phyloP scores from a whole-genome alignment of 2,113 vertebrate species.

The Paramormyrops kingsleyae region DNA sequence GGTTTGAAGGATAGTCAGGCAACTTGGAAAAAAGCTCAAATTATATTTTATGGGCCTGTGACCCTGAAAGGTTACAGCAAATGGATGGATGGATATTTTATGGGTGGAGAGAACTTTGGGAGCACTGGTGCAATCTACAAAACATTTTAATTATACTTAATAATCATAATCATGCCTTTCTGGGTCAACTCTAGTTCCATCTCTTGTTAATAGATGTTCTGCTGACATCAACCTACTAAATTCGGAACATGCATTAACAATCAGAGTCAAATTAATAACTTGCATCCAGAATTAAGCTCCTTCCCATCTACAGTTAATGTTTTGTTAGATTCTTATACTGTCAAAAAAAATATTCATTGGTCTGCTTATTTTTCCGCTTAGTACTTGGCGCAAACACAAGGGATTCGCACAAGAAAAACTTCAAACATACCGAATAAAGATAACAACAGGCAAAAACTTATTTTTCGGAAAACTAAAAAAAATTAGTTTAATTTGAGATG shows the following conservation, averaged over 20 bases:
- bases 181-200: background rate
- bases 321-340: constrained; percentile 14
- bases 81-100: background rate
- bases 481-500: constrained; percentile 47
- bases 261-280: background rate
- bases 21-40: background rate
- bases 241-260: background rate
- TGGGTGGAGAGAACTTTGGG: background rate
- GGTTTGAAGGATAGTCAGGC: background rate
- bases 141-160: background rate
- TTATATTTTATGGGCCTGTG: background rate
- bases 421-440: constrained; percentile 41
- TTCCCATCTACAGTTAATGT: background rate
- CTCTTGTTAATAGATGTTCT: background rate
- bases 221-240: background rate
- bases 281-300: background rate
- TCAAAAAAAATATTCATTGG: constrained; percentile 27
- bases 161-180: background rate
- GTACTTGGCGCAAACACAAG: constrained; percentile 24
- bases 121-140: background rate
- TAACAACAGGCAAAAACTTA: constrained; percentile 51
- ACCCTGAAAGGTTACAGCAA: background rate
- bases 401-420: constrained; percentile 34
- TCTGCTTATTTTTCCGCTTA: constrained; percentile 20
- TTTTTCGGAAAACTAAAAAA: constrained; percentile 52